Conservation (phyloP, 2,113 vertebrate genomes). For the Rhynchopsitta pachyrhyncha region DNA sequence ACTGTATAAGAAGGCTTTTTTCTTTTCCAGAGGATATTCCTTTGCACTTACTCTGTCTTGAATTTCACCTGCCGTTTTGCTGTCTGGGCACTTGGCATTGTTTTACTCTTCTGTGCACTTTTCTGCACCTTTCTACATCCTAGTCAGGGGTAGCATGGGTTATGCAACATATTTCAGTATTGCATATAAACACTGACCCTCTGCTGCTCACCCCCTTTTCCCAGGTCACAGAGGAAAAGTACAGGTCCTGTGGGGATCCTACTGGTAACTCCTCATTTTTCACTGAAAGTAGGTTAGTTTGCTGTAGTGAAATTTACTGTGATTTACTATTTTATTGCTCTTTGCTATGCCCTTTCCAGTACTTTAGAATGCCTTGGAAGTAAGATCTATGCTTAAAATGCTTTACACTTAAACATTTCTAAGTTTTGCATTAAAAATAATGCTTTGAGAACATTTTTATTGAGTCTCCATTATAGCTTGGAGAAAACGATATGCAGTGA, state of each 20-base stretch:
- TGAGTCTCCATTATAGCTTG: not conserved
- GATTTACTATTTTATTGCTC: not conserved
- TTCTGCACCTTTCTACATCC: not conserved
- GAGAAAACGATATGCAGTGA: not conserved
- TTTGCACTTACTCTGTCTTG: not conserved
- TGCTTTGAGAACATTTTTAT: not conserved
- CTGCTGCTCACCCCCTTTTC: not conserved
- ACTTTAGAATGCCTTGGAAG: not conserved
- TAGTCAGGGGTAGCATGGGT: not conserved
- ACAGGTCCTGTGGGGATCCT: not conserved
- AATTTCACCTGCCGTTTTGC: not conserved
- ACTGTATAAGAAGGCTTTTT: not conserved
- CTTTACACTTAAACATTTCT: not conserved
- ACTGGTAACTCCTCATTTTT: not conserved
- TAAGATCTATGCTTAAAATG: not conserved
- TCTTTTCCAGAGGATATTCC: not conserved
- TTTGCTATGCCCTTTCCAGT: not conserved
- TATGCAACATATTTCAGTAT: not conserved
- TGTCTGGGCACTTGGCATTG: rapidly evolving
- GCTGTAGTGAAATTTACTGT: not conserved
- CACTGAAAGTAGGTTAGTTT: not conserved
- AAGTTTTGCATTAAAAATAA: not conserved
- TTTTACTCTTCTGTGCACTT: not conserved
- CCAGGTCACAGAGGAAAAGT: not conserved
- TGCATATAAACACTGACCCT: not conserved